Percentiles rank a stretch among this genome's conserved stretches.
phyloP scores from a whole-genome alignment of 1,140 invertebrate genomes.

The Acarapis woodi region DNA sequence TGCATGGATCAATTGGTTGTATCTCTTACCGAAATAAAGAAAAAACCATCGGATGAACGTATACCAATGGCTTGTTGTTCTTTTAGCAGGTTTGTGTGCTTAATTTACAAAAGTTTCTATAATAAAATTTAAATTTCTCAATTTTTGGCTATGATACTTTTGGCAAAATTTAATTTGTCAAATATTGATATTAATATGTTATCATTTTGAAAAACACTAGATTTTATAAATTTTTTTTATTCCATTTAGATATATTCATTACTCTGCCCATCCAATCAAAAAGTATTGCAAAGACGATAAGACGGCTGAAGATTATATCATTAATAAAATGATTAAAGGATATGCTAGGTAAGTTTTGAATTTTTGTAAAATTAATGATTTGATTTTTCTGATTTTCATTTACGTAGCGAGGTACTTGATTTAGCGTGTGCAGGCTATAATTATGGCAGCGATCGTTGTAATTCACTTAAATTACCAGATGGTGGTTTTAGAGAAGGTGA shows the following conservation, averaged over 20 bases:
- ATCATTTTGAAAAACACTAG: no score
- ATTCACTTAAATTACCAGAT: conserved; percentile 6
- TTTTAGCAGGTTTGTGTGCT: no score
- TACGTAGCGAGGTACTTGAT: conserved; percentile 9
- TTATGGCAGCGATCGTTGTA: conserved; percentile 5
- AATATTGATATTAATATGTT: no score
- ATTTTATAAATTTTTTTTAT: no score
- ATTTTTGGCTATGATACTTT: no score
- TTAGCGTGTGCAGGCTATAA: conserved; percentile 8
- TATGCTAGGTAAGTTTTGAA: neutral
- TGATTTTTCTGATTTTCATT: neutral
- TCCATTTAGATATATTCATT: conserved; percentile 5
- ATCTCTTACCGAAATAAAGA: neutral
- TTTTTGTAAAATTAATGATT: neutral
- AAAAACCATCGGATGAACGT: conserved; percentile 2
- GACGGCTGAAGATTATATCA: conserved; percentile 7
- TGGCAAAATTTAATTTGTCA: no score
- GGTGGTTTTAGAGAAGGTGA: conserved; percentile 3
- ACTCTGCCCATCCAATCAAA: neutral
- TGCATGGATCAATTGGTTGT: conserved; percentile 8
- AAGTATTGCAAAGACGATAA: conserved; percentile 3
- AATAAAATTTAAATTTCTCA: no score
- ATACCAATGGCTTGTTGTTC: conserved; percentile 9
- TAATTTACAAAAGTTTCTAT: no score
- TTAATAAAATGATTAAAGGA: conserved; percentile 8